Conservation (phyloP, 2,113 vertebrate genomes). For the Chrysemys picta region DNA sequence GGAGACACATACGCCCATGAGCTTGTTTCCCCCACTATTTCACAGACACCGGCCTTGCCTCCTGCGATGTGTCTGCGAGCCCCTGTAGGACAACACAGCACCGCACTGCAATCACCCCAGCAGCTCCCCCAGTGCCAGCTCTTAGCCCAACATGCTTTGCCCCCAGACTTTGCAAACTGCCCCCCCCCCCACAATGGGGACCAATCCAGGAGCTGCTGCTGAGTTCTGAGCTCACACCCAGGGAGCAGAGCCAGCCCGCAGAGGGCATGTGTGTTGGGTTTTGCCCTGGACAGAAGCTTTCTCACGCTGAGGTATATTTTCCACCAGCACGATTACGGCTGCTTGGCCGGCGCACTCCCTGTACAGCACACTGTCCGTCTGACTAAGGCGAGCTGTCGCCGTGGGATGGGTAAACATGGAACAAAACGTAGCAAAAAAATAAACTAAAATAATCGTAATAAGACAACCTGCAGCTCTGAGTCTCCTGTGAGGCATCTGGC, state of each 20-base stretch:
- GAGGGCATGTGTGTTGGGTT: background rate
- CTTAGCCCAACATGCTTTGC: background rate
- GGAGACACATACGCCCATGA: background rate
- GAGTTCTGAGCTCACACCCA: background rate
- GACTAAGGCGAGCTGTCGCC: background rate
- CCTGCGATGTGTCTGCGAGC: background rate
- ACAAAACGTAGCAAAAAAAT: background rate
- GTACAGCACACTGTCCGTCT: background rate
- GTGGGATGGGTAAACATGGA: background rate
- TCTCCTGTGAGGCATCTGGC: background rate
- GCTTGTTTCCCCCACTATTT: background rate
- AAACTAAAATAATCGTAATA: background rate
- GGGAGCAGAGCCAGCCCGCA: background rate
- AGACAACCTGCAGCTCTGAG: background rate
- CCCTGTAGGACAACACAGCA: background rate
- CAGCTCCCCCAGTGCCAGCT: background rate
- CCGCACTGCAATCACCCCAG: background rate
- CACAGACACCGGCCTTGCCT: background rate
- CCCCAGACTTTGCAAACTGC: background rate
- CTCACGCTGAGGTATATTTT: background rate
- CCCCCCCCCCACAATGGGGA: background rate
- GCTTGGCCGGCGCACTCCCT: background rate
- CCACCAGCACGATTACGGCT: background rate
- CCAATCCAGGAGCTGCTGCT: background rate
- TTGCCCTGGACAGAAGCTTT: background rate